Base-by-base conservation (phyloP, 2,888 invertebrate species). In the Portevinia maculata region DNA sequence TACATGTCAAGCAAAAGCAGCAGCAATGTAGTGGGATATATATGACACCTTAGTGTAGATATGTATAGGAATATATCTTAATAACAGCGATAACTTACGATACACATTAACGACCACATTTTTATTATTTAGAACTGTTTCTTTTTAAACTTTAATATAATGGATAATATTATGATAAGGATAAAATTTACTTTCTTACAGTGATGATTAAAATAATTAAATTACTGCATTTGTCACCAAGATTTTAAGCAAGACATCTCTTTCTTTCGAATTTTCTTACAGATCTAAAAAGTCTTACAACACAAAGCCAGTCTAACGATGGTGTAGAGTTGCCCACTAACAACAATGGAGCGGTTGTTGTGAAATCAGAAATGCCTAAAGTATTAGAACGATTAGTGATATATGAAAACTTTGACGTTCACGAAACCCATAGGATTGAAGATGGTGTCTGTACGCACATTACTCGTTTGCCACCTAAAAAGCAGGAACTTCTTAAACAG, bases 401-500 rank as follows among this genome's bases (percentile, higher is more conserved):
- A 84, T 88, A 88, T 85, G 90, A 90, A 87, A 90, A 90, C 85
- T 90, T 89, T 85, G 89, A 90, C 85, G 90, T 90, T 69, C 90
- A 90, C 73, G 90, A 90, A 86, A 87, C 89, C 59, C 90, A 90
- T 87, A 87, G 90, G 81, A 89, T 90, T 60, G 90, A 90, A 86
- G 90, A 90, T 84, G 90, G 90, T 73, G 89, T 90, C 83, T 89
- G 89, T 84, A 90, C 90, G 74, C 90, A 90, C 84, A 89, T 90
- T 86, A 88, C 88, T 75, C 90, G 90, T 84, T 87, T 90, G 85
- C 90, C 90, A 86, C 90, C 90, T 62, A 90, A 90, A 86, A 90
- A 90, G 85, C 90, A 90, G 88, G 90, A 90, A 87, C 87, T 90
- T 84, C 88, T 90, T 85, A 90, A 90, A 90, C 90, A 90, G 88